Conservation (phyloP, 2,888 invertebrate species). For the Nomada goodeniana region DNA sequence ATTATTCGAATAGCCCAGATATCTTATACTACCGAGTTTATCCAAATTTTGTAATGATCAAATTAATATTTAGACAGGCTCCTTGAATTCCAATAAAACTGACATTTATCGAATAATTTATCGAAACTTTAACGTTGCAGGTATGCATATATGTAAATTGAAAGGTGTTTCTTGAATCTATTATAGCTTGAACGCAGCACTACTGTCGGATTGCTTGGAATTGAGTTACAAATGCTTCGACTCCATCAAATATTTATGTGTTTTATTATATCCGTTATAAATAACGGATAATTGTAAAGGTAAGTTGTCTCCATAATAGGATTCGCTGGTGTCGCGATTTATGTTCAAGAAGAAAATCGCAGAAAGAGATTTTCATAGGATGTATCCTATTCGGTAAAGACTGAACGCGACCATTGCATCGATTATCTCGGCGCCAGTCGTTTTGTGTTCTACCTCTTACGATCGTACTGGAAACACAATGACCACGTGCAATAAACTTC, state of each 20-base stretch:
- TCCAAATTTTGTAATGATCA: too few species aligned
- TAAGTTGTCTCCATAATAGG: neutral
- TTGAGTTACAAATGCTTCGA: too few species aligned
- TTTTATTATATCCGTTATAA: too few species aligned
- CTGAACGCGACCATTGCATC: slow-evolving; percentile 67
- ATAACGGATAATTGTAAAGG: neutral
- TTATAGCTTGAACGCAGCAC: neutral
- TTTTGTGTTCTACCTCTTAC: slow-evolving; percentile 36
- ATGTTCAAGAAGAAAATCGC: neutral
- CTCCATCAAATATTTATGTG: too few species aligned
- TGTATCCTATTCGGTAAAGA: slow-evolving; percentile 53
- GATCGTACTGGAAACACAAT: slow-evolving; percentile 1
- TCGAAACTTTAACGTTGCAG: too few species aligned
- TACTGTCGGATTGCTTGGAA: neutral
- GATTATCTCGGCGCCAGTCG: slow-evolving; percentile 54
- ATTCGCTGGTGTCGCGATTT: neutral
- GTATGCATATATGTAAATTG: too few species aligned
- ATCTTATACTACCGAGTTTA: too few species aligned
- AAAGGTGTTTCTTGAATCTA: too few species aligned
- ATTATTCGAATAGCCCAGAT: too few species aligned
- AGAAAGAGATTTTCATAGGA: slow-evolving; percentile 20
- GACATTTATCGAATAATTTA: too few species aligned
- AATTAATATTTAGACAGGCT: too few species aligned
- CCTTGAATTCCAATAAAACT: too few species aligned
- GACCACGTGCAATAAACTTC: slow-evolving; percentile 36